Evolutionary conservation across 2,888 invertebrate genomes (phyloP), one percentile per base, ranked within the genome.

Genomic region (Coenonympha arcania): DNA sequence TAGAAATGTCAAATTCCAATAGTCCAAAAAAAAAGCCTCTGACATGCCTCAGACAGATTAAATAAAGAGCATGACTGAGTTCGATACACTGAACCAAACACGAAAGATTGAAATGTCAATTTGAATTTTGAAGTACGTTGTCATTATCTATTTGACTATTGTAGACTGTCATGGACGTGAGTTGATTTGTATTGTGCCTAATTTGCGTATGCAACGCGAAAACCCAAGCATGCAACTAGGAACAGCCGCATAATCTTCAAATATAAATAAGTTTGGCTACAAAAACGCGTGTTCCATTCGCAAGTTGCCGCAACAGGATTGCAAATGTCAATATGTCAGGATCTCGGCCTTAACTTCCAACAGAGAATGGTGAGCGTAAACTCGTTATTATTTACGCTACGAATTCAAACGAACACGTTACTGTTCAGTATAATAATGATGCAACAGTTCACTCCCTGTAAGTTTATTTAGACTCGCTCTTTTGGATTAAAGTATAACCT

Each of bases 281-380:
- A 68, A 55, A 61, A 68, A 64, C 62, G 65, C 66, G 60, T 75
- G 67, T 78, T 76, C 64, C 66, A 65, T 65, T 60, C 62, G 62
- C 66, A 73, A 74, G 77, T 73, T 64, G 64, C 64, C 66, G 73
- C 67, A 79, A 83, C 80, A 77, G 74, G 78, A 80, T 83, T 84
- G 84, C 86, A 85, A 86, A 86, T 86, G 86, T 86, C 86, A 86
- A 86, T 86, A 86, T 86, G 86, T 84, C 86, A 85, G 84, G 86
- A 86, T 82, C 83, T 86, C 78, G 85, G 86, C 81, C 84, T 85
- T 86, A 86, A 85, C 76, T 86, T 86, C 84, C 86, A 86, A 79
- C 85, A 86, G 80, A 86, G 86, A 86, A 86, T 86, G 86, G 86
- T 85, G 68, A 79, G 78, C 36, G 18, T 19, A 28, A 45, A 37